Percentiles rank a stretch among this genome's conserved stretches.
Evolutionary conservation across 2,888 invertebrate species (phyloP).

Genomic region (Sicus ferrugineus): DNA sequence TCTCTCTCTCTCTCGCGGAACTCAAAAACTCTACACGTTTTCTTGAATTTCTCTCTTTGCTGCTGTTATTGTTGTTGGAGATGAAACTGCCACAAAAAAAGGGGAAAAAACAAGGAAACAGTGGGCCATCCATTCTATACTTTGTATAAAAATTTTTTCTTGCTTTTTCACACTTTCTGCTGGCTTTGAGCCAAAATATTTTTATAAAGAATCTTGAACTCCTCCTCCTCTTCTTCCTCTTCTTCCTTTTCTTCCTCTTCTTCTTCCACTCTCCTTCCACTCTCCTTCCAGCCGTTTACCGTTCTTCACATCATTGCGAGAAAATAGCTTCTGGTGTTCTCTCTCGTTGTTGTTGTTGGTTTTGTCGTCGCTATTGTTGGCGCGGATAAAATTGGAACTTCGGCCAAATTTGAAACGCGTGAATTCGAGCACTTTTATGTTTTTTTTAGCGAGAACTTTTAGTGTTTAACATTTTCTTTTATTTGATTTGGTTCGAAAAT

Average conservation of each 20-base stretch:
- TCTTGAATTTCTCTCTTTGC: neutral
- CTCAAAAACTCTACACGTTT: neutral
- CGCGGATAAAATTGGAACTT: neutral
- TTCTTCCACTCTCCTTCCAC: too few relatives aligned
- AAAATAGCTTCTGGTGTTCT: neutral
- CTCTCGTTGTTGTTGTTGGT: neutral
- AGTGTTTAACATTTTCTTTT: neutral
- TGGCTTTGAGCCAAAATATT: slow-evolving; percentile 20
- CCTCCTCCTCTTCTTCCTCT: too few relatives aligned
- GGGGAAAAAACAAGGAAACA: neutral
- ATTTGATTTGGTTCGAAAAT: neutral
- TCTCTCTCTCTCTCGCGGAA: neutral
- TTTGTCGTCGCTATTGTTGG: neutral
- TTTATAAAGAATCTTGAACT: neutral
- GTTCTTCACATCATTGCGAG: neutral
- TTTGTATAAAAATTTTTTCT: neutral
- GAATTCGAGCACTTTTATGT: slow-evolving; percentile 2
- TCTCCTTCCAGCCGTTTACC: neutral
- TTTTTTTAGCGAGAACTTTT: neutral
- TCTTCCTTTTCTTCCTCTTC: too few relatives aligned
- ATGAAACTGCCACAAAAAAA: neutral
- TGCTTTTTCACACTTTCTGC: neutral
- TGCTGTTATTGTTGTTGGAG: neutral
- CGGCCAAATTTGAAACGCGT: neutral
- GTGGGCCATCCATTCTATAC: neutral